Conservation (phyloP, 92 coral and sea anemone species). For the Zoanthus gigantus region DNA sequence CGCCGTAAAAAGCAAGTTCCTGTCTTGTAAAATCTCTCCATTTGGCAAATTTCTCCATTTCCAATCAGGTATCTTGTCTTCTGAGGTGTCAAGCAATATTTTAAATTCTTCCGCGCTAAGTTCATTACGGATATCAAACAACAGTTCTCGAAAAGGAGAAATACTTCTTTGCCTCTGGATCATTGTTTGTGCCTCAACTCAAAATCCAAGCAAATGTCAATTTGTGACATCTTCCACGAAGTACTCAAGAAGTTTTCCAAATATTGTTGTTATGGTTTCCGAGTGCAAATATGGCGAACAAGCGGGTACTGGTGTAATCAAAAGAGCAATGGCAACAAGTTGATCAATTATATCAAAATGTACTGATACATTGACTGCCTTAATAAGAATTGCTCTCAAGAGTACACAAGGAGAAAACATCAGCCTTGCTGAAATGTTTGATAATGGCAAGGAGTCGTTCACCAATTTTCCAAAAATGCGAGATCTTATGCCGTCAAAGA, state of each 20-base stretch:
- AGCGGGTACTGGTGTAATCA: not conserved
- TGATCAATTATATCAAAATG: not conserved
- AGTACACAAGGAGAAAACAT: not conserved
- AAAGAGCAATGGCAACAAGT: not conserved
- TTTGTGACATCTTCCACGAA: not conserved
- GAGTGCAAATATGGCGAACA: conserved; percentile 20
- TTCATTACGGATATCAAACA: conserved; percentile 24
- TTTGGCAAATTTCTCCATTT: conserved; percentile 26
- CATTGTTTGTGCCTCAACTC: not conserved
- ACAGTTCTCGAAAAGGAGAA: conserved; percentile 32
- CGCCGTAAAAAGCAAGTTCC: conserved; percentile 31
- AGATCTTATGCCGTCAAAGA: conserved; percentile 82
- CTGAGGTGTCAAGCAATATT: not conserved
- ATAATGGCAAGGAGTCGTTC: not conserved
- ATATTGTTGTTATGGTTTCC: conserved; percentile 22
- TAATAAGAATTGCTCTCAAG: not conserved
- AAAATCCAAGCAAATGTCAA: too few relatives aligned
- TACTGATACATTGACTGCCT: not conserved
- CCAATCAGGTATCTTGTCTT: not conserved
- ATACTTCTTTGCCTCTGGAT: conserved; percentile 17
- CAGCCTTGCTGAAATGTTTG: conserved; percentile 7
- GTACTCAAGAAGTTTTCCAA: not conserved
- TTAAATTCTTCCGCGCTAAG: conserved; percentile 27
- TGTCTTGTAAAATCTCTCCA: conserved; percentile 20
- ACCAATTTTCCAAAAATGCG: conserved; percentile 64